These are phyloP conservation scores for Drosophila gunungcola DNA, from an alignment of 1,140 invertebrate genomes.

Conservation along the genomic window DNA sequence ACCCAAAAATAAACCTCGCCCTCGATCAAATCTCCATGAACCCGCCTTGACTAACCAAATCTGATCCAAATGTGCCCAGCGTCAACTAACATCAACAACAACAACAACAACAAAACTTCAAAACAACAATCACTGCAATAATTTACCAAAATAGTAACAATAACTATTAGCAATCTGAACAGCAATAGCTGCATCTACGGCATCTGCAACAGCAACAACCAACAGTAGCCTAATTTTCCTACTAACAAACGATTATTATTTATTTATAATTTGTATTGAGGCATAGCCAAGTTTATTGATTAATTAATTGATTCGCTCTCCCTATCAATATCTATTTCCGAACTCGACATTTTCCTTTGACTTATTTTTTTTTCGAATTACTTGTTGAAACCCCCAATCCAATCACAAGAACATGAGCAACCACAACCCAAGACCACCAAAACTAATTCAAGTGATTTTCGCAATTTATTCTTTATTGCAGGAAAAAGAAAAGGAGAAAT, in stretches of 20 bases:
- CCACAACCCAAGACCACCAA: constrained; percentile 23
- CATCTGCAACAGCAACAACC: constrained; percentile 43
- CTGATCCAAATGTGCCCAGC: constrained; percentile 56
- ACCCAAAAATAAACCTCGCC: constrained; percentile 35
- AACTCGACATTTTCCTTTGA: constrained; percentile 10
- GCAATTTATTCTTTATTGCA: constrained; percentile 78
- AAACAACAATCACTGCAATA: constrained; percentile 61
- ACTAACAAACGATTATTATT: constrained; percentile 43
- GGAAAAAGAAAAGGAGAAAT: constrained; percentile 85
- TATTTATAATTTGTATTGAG: constrained; percentile 29
- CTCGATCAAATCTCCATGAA: constrained; percentile 60
- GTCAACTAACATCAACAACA: constrained; percentile 55
- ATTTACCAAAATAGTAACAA: constrained; percentile 23
- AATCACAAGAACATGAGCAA: constrained; percentile 28
- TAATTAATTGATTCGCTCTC: constrained; percentile 40
- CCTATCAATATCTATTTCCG: constrained; percentile 9
- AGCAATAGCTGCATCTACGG: constrained; percentile 55
- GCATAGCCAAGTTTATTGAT: constrained; percentile 45
- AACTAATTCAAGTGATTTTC: constrained; percentile 57
- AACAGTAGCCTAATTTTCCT: constrained; percentile 60
- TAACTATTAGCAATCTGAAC: constrained; percentile 23
- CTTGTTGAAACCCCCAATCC: constrained; percentile 18
- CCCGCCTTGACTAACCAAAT: constrained; percentile 44
- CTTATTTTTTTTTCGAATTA: constrained; percentile 10
- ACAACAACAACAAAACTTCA: constrained; percentile 32